These are phyloP conservation scores for Nomada ferruginata DNA, from an alignment of 2,888 invertebrate species.

Conservation along the genomic window DNA sequence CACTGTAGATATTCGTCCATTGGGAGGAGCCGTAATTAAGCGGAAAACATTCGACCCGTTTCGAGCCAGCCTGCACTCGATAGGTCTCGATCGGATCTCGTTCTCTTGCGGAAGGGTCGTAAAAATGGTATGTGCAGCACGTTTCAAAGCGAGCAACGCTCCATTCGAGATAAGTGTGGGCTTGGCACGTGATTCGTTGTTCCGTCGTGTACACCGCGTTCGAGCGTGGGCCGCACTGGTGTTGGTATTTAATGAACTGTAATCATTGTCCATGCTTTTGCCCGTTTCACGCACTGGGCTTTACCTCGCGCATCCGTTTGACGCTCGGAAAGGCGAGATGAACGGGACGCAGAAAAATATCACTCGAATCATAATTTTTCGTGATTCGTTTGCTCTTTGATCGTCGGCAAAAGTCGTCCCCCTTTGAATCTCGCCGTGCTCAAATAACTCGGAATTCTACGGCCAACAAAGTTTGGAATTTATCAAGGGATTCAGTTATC, in stretches of 20 bases:
- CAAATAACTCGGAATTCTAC: constrained; percentile 8
- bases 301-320: background rate
- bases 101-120: background rate
- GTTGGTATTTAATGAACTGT: constrained; percentile 43
- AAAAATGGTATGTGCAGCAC: background rate
- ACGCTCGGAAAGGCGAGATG: background rate
- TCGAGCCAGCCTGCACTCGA: background rate
- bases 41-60: constrained; percentile 16
- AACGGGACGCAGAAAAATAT: background rate
- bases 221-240: constrained; percentile 24
- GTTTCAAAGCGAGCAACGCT: background rate
- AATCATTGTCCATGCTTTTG: constrained; percentile 33
- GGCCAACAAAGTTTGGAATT: constrained; percentile 34
- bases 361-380: too few species aligned
- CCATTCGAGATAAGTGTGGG: constrained; percentile 10
- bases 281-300: constrained; percentile 6
- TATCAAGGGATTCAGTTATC: constrained; percentile 38
- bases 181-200: constrained; percentile 48
- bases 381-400: too few species aligned
- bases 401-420: background rate
- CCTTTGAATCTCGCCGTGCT: constrained; percentile 6
- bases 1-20: background rate
- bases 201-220: constrained; percentile 12
- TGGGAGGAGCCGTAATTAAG: background rate
- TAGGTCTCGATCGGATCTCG: background rate